Base-by-base conservation (phyloP, 2,113 vertebrate genomes). In the Drymodes brunneopygia region DNA sequence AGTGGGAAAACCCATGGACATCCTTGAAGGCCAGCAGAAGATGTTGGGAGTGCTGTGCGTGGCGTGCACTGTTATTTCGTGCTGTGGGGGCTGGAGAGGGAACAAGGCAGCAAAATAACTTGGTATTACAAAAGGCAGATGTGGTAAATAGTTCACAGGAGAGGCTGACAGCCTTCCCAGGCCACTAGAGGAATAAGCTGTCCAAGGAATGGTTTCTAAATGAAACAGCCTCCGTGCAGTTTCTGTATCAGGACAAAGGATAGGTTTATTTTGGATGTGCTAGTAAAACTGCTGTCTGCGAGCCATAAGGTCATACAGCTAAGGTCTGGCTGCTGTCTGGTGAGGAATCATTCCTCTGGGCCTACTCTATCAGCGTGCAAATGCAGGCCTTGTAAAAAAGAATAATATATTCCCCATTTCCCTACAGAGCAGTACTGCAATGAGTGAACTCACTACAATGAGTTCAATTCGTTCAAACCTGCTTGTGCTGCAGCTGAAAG, bases 211-310 rank as follows among this genome's bases (percentile, higher is more conserved):
- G 28, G 61, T 67, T 94, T 90, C 93, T 93, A 95, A 92, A 90
- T 38, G 93, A 94, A 96, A 94, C 88, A 93, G 90, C 75, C 81
- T 94, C 72, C 27, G 2, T 88, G 69, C 69, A 94, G 89, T 86
- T 92, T 94, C 50, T 95, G 53, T 56, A 70, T 78, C 75, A 94
- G 90, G 88, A 90, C 88, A 90, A 92, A 92, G 40, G 67, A 83
- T 33, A 62, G 75, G 88, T 94, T 96, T 97, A 73, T 92, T 96
- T 95, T 96, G 94, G 93, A 96, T 64, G 85, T 84, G 90, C 93
- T 90, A 84, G 75, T 73, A 90, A 94, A 96, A 95, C 31, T 77
- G 72, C 90, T 92, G 96, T 95, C 94, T 95, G 88, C 0, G 0
- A 96, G 65, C 67, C 7, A 2, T 60, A 84, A 90, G 90, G 80